Percentiles rank a stretch among this genome's conserved stretches.
These are phyloP conservation scores for Ctenoplectra terminalis DNA, from an alignment of 1,140 invertebrate genomes.

Conservation along the genomic window DNA sequence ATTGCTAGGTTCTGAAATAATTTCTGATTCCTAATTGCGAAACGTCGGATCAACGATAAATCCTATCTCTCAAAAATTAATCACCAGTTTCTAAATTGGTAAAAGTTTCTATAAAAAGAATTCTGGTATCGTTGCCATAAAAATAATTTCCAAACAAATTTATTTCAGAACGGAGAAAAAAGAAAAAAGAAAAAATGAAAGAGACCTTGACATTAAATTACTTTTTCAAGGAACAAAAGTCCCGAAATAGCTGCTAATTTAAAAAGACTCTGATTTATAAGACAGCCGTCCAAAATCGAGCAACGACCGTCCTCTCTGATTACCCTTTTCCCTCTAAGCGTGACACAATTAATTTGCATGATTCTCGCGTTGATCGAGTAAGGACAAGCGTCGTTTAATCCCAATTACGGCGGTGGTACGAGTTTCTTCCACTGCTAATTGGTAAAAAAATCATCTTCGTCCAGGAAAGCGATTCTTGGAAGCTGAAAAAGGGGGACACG, in stretches of 20 bases:
- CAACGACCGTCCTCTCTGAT: background rate
- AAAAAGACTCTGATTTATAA: background rate
- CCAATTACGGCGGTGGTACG: slow-evolving; percentile 36
- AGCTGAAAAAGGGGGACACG: slow-evolving; percentile 39
- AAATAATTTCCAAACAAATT: too few species aligned
- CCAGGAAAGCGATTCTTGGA: slow-evolving; percentile 50
- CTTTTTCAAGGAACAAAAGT: background rate
- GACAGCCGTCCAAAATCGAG: background rate
- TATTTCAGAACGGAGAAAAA: too few species aligned
- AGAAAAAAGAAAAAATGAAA: too few species aligned
- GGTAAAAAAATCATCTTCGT: slow-evolving; percentile 48
- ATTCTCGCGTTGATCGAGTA: background rate
- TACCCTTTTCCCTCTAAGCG: background rate
- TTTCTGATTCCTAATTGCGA: too few species aligned
- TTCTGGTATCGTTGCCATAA: too few species aligned
- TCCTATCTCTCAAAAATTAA: too few species aligned
- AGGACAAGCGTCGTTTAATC: slow-evolving; percentile 33
- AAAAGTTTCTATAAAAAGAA: too few species aligned
- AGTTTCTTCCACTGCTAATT: slow-evolving; percentile 47
- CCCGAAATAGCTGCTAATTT: background rate
- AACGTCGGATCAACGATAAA: too few species aligned
- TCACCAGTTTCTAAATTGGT: too few species aligned
- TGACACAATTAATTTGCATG: slow-evolving; percentile 45
- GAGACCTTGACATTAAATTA: too few species aligned
- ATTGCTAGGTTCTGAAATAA: too few species aligned